These are phyloP conservation scores for Solea senegalensis DNA, from an alignment of 2,113 vertebrate genomes.

Conservation along the genomic window DNA sequence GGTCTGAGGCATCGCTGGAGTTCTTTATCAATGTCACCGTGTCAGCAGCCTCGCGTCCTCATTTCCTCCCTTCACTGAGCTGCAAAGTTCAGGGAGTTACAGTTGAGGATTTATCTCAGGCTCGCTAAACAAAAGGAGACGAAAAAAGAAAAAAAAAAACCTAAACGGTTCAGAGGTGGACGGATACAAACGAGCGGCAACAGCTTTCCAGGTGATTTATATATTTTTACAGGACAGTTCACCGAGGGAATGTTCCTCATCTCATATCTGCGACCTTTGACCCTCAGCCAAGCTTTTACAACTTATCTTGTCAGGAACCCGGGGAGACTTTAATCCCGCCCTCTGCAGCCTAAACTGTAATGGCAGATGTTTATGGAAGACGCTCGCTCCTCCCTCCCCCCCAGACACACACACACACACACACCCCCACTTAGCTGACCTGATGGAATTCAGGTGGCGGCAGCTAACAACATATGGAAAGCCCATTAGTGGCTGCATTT, in stretches of 20 bases:
- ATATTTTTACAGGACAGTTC: constrained; percentile 60
- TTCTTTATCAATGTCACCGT: constrained; percentile 62
- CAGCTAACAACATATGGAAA: constrained; percentile 60
- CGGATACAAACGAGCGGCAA: constrained; percentile 54
- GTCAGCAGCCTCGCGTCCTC: constrained; percentile 60
- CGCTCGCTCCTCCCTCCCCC: not conserved
- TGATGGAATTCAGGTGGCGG: constrained; percentile 72
- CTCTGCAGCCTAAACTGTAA: constrained; percentile 51
- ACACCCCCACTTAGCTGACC: constrained; percentile 46
- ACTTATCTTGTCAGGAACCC: constrained; percentile 72
- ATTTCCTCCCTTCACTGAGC: constrained; percentile 63
- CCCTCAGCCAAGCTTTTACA: constrained; percentile 67
- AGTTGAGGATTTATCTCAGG: constrained; percentile 63
- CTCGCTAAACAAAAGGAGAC: constrained; percentile 13
- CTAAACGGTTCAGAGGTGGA: constrained; percentile 26
- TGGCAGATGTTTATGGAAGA: constrained; percentile 72
- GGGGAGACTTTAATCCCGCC: constrained; percentile 51
- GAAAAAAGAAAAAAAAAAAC: not conserved
- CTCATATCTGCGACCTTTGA: constrained; percentile 65
- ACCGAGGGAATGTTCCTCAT: constrained; percentile 47
- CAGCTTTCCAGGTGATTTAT: constrained; percentile 67
- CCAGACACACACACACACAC: not conserved
- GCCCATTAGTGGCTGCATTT: constrained; percentile 65
- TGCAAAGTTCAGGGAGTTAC: constrained; percentile 62
- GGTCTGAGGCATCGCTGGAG: constrained; percentile 43